Evolutionary conservation across 2,113 vertebrate genomes (phyloP).

Genomic region (Chaetops frenatus): DNA sequence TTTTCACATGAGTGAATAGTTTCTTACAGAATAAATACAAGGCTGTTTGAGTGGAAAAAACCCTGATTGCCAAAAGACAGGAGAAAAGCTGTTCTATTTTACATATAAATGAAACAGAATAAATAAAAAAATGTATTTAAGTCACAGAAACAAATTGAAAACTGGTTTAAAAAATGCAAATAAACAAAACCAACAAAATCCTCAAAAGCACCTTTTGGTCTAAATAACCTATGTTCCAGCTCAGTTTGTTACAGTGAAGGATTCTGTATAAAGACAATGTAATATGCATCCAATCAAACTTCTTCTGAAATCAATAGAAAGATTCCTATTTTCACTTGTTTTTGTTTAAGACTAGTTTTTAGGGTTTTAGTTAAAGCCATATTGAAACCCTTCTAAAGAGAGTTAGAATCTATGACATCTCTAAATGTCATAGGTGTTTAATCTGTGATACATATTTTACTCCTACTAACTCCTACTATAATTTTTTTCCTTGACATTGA

Average conservation of each 20-base stretch:
- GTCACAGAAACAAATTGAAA: neutral
- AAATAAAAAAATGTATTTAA: neutral
- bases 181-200: neutral
- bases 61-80: conserved; percentile 48
- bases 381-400: neutral
- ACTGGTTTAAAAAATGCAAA: neutral
- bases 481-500: neutral
- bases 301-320: neutral
- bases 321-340: neutral
- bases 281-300: neutral
- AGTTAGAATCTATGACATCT: neutral
- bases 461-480: neutral
- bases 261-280: neutral
- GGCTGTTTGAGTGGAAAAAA: conserved; percentile 57
- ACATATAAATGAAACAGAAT: conserved; percentile 59
- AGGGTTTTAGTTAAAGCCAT: neutral
- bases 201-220: neutral
- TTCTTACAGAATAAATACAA: conserved; percentile 66
- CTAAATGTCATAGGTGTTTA: neutral
- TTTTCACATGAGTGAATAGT: conserved; percentile 63
- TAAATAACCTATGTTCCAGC: neutral
- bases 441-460: neutral
- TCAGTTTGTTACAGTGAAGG: neutral
- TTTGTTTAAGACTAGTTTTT: neutral
- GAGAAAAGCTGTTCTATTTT: conserved; percentile 53